Evolutionary conservation across 2,888 invertebrate species (phyloP).

Genomic region (Flexamia atlantica): DNA sequence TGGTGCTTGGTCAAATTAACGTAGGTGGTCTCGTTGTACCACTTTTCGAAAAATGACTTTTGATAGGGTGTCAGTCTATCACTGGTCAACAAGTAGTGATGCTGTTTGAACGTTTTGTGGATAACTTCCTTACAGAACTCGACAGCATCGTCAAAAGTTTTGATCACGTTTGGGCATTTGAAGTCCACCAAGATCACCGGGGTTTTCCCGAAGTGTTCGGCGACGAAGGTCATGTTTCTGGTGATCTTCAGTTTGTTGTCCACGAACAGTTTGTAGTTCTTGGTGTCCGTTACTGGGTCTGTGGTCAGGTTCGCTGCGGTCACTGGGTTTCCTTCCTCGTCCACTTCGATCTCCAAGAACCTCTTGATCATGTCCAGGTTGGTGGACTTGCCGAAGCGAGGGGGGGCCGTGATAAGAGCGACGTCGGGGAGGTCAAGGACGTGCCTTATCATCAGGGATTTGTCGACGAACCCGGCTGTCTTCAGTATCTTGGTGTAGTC

Average conservation of each 20-base stretch:
- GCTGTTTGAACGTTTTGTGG: conserved; percentile 17
- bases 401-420: conserved; percentile 21
- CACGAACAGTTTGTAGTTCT: conserved; percentile 29
- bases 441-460: conserved; percentile 12
- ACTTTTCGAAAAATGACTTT: not conserved
- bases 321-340: not conserved
- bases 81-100: conserved; percentile 17
- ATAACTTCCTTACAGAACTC: not conserved
- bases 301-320: not conserved
- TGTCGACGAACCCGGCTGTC: conserved; percentile 39
- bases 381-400: conserved; percentile 39
- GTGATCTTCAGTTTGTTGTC: conserved; percentile 29
- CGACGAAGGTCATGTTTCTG: not conserved
- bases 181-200: not conserved
- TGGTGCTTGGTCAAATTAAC: not conserved
- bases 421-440: not conserved
- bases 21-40: conserved; percentile 22
- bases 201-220: conserved; percentile 35
- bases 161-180: not conserved
- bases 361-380: conserved; percentile 43
- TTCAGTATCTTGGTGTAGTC: conserved; percentile 19
- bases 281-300: not conserved
- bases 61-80: not conserved
- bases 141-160: conserved; percentile 17
- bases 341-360: conserved; percentile 21